These are phyloP conservation scores for Valencia hispanica DNA, from an alignment of 2,797 vertebrate genomes.

Conservation along the genomic window DNA sequence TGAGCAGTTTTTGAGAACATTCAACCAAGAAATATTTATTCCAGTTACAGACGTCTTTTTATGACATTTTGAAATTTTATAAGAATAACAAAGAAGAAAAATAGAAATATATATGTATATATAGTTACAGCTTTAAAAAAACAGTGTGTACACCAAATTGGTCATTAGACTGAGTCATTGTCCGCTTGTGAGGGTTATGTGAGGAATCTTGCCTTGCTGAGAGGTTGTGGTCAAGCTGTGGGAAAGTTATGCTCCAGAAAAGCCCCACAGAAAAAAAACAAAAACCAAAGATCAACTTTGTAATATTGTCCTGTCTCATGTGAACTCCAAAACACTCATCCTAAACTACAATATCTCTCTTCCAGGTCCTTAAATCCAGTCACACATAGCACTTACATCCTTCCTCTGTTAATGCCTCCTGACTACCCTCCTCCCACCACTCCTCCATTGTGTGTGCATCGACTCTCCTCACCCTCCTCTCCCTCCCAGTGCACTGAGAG, in stretches of 20 bases:
- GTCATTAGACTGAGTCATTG: not conserved
- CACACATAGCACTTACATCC: conserved; percentile 56
- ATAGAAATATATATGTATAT: too few relatives aligned
- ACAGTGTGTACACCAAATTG: not conserved
- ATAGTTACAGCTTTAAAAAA: too few relatives aligned
- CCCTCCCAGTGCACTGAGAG: conserved; percentile 57
- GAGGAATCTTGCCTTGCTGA: not conserved
- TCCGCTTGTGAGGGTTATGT: not conserved
- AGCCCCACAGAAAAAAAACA: conserved; percentile 17
- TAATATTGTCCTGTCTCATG: conserved; percentile 24
- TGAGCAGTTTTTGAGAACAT: too few relatives aligned
- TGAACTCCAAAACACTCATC: conserved; percentile 25
- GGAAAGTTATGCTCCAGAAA: conserved; percentile 31
- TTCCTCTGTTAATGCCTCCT: conserved; percentile 51
- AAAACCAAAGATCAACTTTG: conserved; percentile 2
- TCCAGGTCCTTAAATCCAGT: conserved; percentile 38
- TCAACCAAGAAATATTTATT: not conserved
- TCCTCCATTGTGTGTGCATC: conserved; percentile 66
- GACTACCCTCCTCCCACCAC: conserved; percentile 47
- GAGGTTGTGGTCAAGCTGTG: conserved; percentile 18
- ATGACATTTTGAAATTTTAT: not conserved
- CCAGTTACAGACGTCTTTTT: not conserved
- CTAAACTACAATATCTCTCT: conserved; percentile 27
- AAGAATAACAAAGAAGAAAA: not conserved
- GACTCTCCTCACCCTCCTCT: conserved; percentile 58